Evolutionary conservation across 64 coral and sea anemone genomes (phyloP).

Genomic region (Montipora efflorescens): DNA sequence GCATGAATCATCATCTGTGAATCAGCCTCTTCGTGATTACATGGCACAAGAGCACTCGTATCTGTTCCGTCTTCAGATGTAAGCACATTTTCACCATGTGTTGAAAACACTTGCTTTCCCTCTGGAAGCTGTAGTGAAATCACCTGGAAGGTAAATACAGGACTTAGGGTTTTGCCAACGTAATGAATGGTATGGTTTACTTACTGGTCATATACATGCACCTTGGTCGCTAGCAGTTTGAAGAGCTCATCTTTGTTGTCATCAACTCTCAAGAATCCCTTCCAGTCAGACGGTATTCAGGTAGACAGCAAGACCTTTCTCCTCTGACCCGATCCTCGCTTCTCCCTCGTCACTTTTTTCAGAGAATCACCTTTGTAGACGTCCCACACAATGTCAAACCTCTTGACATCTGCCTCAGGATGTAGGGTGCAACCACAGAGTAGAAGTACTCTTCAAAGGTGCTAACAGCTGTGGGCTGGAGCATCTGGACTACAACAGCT

Average conservation of each 20-base stretch:
- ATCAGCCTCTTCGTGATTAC: conserved; percentile 50
- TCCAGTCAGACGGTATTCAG: too few relatives aligned
- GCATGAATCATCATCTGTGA: conserved; percentile 24
- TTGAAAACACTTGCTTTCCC: conserved; percentile 35
- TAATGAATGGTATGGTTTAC: background rate
- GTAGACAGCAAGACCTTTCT: conserved; percentile 25
- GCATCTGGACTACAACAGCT: conserved; percentile 45
- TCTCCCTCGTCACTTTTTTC: conserved; percentile 41
- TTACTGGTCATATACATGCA: background rate
- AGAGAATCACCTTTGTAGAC: conserved; percentile 4
- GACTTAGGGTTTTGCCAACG: background rate
- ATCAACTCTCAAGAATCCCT: too few relatives aligned
- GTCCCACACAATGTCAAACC: background rate
- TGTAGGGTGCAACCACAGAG: conserved; percentile 25
- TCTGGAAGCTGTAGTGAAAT: conserved; percentile 17
- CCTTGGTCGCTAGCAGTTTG: background rate
- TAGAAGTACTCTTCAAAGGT: conserved; percentile 58
- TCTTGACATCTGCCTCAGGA: conserved; percentile 4
- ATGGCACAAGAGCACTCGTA: conserved; percentile 22
- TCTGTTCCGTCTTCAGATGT: conserved; percentile 5
- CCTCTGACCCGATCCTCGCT: conserved; percentile 46
- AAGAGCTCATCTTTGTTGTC: too few relatives aligned
- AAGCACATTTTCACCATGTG: background rate
- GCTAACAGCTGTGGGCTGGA: conserved; percentile 37
- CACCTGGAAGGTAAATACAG: conserved; percentile 19